Evolutionary conservation across 2,888 invertebrate genomes (phyloP).

Genomic region (Acronicta leporina): DNA sequence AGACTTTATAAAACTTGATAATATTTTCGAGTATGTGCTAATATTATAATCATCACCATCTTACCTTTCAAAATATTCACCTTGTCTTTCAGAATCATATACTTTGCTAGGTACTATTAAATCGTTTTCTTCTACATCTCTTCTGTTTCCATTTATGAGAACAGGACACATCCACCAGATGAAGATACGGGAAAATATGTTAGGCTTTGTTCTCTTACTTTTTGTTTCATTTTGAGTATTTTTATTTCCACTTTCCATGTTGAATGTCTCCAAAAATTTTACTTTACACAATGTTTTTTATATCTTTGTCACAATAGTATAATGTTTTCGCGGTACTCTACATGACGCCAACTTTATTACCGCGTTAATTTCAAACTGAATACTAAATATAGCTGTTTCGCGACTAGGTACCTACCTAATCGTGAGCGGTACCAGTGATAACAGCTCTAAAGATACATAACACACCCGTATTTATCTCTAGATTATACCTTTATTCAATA

Average conservation of each 20-base stretch:
- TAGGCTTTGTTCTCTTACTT: constrained; percentile 71
- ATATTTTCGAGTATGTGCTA: too few relatives aligned
- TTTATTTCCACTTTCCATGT: constrained; percentile 35
- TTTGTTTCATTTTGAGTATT: constrained; percentile 24
- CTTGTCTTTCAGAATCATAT: constrained; percentile 90
- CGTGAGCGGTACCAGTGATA: constrained; percentile 52
- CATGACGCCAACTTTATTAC: constrained; percentile 24
- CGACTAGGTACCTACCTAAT: constrained; percentile 39
- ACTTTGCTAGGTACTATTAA: constrained; percentile 89
- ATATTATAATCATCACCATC: constrained; percentile 24
- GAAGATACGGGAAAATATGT: constrained; percentile 77
- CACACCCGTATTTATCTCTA: constrained; percentile 40
- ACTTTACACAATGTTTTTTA: constrained; percentile 20
- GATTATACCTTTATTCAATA: constrained; percentile 34
- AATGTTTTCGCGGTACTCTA: constrained; percentile 12
- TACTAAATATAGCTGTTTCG: constrained; percentile 31
- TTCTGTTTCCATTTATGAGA: constrained; percentile 86
- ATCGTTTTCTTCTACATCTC: constrained; percentile 91
- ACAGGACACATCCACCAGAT: constrained; percentile 86
- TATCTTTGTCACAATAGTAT: constrained; percentile 17
- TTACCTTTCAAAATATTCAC: constrained; percentile 90
- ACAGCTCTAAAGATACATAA: constrained; percentile 51
- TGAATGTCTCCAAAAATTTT: constrained; percentile 9
- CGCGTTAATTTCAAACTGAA: constrained; percentile 33
- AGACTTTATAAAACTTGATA: too few relatives aligned